A percentile compares a stretch with the other conserved stretches of the same genome.
These are phyloP conservation scores for Kuschelorhynchus macadamiae DNA, from an alignment of 2,888 invertebrate species.

Conservation along the genomic window DNA sequence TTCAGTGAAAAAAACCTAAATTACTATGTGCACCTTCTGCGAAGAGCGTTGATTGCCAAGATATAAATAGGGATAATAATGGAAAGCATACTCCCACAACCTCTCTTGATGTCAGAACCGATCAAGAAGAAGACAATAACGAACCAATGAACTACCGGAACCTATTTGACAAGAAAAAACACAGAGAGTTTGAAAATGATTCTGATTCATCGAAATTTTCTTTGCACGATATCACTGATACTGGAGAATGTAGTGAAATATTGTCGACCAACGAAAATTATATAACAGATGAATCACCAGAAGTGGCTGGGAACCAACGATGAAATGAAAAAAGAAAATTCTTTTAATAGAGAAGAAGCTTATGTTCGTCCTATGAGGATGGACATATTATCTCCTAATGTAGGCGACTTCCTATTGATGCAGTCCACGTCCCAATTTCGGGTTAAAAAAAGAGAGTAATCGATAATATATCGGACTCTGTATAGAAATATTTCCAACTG, in stretches of 20 bases:
- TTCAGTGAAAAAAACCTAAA: neutral
- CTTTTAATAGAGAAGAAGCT: neutral
- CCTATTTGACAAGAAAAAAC: neutral
- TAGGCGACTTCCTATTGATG: neutral
- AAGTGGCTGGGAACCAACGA: neutral
- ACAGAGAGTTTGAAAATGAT: slow-evolving; percentile 4
- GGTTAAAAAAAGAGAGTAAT: neutral
- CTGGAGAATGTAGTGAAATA: slow-evolving; percentile 3
- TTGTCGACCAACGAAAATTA: neutral
- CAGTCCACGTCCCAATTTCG: slow-evolving; percentile 1
- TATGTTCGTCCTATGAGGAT: neutral
- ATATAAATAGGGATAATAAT: slow-evolving; percentile 1
- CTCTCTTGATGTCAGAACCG: neutral
- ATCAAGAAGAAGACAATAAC: slow-evolving; percentile 1
- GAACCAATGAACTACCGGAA: neutral
- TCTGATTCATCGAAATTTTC: neutral
- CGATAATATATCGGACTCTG: neutral
- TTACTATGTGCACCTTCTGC: neutral
- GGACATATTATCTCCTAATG: slow-evolving; percentile 4
- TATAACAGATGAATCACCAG: neutral
- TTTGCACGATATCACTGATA: neutral
- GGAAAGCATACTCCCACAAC: neutral
- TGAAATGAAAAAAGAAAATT: neutral
- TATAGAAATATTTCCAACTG: slow-evolving; percentile 13
- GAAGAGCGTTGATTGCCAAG: slow-evolving; percentile 2